Evolutionary conservation across 2,113 vertebrate species (phyloP).

Genomic region (Hylia prasina): DNA sequence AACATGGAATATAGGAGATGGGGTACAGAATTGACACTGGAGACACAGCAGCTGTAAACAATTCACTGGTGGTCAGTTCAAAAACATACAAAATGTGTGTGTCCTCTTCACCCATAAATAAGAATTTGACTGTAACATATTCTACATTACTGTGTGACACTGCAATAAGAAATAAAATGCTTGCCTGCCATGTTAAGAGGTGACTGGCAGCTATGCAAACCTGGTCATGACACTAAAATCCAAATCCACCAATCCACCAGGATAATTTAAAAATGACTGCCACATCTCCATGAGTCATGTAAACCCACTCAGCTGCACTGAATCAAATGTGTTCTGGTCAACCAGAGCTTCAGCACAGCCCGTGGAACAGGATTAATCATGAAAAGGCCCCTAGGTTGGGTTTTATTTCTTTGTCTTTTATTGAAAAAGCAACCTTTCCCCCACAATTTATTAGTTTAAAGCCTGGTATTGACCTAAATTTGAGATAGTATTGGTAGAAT

Average conservation of each 20-base stretch:
- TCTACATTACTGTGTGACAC: background rate
- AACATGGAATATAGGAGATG: background rate
- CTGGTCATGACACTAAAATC: background rate
- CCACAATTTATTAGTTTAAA: conserved; percentile 2
- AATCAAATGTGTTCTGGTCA: background rate
- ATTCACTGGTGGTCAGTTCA: background rate
- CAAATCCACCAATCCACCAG: background rate
- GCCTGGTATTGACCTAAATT: conserved; percentile 9
- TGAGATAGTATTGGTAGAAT: background rate
- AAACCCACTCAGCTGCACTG: background rate
- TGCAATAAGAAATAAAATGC: background rate
- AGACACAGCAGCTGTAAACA: background rate
- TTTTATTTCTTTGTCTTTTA: conserved; percentile 17
- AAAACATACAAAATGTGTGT: background rate
- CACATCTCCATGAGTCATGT: background rate
- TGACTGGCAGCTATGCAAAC: background rate
- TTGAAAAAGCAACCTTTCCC: background rate
- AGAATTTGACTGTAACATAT: background rate
- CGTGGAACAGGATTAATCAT: background rate
- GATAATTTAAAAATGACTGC: background rate
- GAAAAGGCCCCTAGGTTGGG: background rate
- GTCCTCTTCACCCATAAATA: background rate
- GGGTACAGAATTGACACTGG: background rate
- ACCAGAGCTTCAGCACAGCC: background rate
- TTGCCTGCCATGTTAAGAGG: background rate